Evolutionary conservation across 30 jellyfish, hydroid and myxozoan genomes (phyloP).

Genomic region (Rhopilema esculentum): DNA sequence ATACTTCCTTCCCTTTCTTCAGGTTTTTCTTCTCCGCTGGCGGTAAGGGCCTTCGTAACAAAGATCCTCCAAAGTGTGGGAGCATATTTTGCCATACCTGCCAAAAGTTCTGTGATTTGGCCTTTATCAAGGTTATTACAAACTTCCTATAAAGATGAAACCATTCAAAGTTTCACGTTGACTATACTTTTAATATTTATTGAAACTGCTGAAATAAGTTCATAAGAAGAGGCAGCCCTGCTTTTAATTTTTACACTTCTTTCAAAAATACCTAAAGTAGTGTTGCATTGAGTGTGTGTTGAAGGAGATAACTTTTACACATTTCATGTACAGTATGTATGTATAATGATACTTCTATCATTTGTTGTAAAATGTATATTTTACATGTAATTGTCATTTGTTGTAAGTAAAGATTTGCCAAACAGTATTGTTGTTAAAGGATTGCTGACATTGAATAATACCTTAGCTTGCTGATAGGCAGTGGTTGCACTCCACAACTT

Average conservation of each 20-base stretch:
- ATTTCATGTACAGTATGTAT: not conserved
- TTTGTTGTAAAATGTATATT: not conserved
- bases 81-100: conserved; percentile 7
- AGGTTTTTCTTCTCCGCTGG: conserved; percentile 10
- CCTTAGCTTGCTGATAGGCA: conserved; percentile 18
- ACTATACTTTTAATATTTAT: not conserved
- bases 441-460: not conserved
- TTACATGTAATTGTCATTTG: not conserved
- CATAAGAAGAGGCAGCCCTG: not conserved
- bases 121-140: conserved; percentile 1
- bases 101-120: conserved; percentile 5
- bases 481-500: conserved; percentile 40
- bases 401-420: not conserved
- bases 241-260: not conserved
- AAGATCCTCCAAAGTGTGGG: conserved; percentile 3
- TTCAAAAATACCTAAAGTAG: not conserved
- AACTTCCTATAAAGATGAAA: conserved; percentile 1
- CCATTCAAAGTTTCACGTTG: not conserved
- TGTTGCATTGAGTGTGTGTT: not conserved
- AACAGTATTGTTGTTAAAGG: not conserved
- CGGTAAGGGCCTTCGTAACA: not conserved
- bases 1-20: not conserved
- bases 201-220: not conserved
- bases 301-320: not conserved
- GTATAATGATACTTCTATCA: not conserved